Conservation (phyloP, 2,797 vertebrate genomes). For the Oreonectes daqikongensis region DNA sequence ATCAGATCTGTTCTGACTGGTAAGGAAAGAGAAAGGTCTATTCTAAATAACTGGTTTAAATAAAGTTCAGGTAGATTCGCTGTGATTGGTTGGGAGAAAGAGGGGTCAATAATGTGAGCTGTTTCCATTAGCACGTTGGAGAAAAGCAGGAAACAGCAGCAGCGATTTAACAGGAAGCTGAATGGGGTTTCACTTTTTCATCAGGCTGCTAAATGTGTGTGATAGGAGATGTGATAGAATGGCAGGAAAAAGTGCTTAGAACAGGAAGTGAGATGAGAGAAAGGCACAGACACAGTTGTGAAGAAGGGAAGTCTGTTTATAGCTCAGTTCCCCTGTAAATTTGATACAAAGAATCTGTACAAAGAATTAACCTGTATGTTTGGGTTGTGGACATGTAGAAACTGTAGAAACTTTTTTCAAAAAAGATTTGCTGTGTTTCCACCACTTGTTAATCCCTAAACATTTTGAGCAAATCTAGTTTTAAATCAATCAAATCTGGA, state of each 20-base stretch:
- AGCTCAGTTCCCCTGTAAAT: slow-evolving; percentile 15
- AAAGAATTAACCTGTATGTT: background rate
- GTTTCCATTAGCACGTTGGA: slow-evolving; percentile 41
- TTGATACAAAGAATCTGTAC: no score
- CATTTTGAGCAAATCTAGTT: background rate
- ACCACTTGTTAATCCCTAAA: background rate
- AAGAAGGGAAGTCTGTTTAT: slow-evolving; percentile 46
- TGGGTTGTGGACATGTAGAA: no score
- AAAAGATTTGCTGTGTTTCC: background rate
- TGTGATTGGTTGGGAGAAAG: slow-evolving; percentile 50
- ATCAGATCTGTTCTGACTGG: background rate
- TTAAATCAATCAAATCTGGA: no score
- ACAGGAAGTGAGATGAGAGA: slow-evolving; percentile 40
- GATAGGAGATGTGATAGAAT: slow-evolving; percentile 34
- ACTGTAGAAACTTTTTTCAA: background rate
- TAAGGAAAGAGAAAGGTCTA: background rate
- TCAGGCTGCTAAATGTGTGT: background rate
- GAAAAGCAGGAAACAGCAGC: slow-evolving; percentile 53
- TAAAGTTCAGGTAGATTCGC: background rate
- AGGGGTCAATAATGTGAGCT: slow-evolving; percentile 56
- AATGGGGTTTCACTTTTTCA: slow-evolving; percentile 57
- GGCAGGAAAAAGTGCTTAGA: slow-evolving; percentile 45
- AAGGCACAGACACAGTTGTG: slow-evolving; percentile 27
- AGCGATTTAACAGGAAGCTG: slow-evolving; percentile 60
- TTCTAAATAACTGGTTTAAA: background rate